phyloP scores from a whole-genome alignment of 1,140 invertebrate genomes.

The Bombyx mandarina region DNA sequence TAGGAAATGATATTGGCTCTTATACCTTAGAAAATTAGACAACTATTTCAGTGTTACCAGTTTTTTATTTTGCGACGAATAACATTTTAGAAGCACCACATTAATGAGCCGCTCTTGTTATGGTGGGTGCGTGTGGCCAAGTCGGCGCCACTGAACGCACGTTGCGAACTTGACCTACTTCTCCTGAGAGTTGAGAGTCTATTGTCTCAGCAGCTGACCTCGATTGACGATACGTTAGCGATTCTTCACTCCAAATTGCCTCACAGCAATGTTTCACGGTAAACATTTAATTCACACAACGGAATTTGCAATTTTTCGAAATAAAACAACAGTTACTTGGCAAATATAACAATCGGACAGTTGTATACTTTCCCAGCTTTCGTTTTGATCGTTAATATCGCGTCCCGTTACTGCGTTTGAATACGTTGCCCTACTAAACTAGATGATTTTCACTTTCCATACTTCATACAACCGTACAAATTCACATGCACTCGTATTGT shows the following conservation, averaged over 20 bases:
- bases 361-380: constrained; percentile 58
- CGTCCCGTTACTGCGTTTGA: constrained; percentile 34
- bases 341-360: constrained; percentile 23
- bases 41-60: too few relatives aligned
- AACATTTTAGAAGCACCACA: too few relatives aligned
- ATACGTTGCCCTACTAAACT: constrained; percentile 40
- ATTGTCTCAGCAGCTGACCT: constrained; percentile 48
- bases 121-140: constrained; percentile 15
- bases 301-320: neutral
- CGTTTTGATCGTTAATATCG: constrained; percentile 33
- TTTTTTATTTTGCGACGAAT: too few relatives aligned
- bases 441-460: constrained; percentile 41
- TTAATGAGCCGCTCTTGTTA: too few relatives aligned
- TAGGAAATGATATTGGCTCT: too few relatives aligned
- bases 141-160: constrained; percentile 26
- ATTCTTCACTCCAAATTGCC: constrained; percentile 8
- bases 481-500: too few relatives aligned
- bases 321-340: constrained; percentile 1
- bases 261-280: constrained; percentile 10
- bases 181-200: constrained; percentile 23
- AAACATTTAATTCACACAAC: neutral
- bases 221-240: constrained; percentile 24
- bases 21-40: too few relatives aligned
- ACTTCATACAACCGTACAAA: constrained; percentile 10
- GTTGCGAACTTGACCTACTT: constrained; percentile 56